Evolutionary conservation across 1,140 invertebrate genomes (phyloP).

Genomic region (Limonius californicus): DNA sequence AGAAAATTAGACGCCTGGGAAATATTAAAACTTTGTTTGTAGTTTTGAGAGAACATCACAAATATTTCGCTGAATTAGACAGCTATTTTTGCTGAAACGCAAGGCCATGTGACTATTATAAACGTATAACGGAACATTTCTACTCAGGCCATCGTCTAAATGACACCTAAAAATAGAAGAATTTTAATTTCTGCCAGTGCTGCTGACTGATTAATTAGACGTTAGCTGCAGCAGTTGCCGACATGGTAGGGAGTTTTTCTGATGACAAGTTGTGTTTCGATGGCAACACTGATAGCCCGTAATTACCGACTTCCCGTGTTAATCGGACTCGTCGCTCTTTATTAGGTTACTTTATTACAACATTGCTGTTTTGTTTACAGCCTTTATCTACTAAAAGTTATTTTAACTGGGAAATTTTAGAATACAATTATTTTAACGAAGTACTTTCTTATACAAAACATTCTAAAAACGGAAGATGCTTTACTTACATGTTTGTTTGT

Average conservation of each 20-base stretch:
- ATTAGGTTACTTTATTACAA: no score
- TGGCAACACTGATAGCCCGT: background rate
- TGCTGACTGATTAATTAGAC: background rate
- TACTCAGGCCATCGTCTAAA: background rate
- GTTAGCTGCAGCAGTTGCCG: background rate
- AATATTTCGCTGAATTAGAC: slow-evolving; percentile 18
- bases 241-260: background rate
- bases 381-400: no score
- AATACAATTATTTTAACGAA: no score
- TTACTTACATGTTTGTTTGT: no score
- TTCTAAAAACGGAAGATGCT: no score
- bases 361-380: no score
- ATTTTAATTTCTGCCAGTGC: background rate
- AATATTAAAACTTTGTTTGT: slow-evolving; percentile 39
- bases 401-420: no score
- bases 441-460: no score
- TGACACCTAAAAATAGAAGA: background rate
- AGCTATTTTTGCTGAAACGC: background rate
- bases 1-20: slow-evolving; percentile 39
- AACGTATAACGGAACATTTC: background rate
- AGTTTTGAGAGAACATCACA: slow-evolving; percentile 22
- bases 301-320: background rate
- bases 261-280: slow-evolving; percentile 1
- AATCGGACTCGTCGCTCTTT: background rate
- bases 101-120: background rate